Percentiles rank a stretch among this genome's conserved stretches.
Evolutionary conservation across 2,113 vertebrate genomes (phyloP).

Genomic region (Corydoras sp.): DNA sequence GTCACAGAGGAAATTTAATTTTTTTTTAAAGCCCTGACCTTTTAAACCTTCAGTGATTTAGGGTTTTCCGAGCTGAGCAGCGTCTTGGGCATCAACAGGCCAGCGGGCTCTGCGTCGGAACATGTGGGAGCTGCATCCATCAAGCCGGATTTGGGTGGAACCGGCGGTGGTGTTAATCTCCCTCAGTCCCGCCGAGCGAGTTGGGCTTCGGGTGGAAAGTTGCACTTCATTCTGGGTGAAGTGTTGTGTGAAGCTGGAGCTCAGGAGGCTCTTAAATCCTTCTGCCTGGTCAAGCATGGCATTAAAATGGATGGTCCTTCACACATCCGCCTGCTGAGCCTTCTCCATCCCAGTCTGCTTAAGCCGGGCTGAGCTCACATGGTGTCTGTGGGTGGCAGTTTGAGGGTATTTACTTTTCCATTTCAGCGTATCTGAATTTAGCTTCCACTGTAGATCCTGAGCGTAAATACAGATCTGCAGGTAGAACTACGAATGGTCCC

Average conservation of each 20-base stretch:
- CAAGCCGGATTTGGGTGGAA: conserved; percentile 31
- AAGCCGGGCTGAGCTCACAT: neutral
- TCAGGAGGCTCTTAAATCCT: conserved; percentile 31
- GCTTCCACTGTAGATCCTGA: no score
- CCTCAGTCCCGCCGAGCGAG: conserved; percentile 1
- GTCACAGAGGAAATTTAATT: no score
- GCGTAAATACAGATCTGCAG: no score
- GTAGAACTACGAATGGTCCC: no score
- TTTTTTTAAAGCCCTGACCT: no score
- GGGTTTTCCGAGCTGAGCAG: no score
- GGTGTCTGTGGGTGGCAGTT: conserved; percentile 10
- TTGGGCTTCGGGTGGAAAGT: conserved; percentile 35
- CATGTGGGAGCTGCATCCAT: conserved; percentile 21
- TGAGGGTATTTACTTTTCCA: neutral
- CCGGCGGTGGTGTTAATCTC: conserved; percentile 22
- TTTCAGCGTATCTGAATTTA: no score
- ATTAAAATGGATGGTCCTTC: conserved; percentile 21
- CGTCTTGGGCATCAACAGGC: no score
- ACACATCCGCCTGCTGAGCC: conserved; percentile 4
- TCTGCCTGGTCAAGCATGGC: conserved; percentile 34
- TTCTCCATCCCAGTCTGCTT: conserved; percentile 18
- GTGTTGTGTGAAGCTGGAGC: conserved; percentile 32
- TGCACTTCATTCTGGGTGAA: conserved; percentile 40
- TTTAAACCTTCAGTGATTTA: no score
- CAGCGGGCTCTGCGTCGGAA: neutral